Evolutionary conservation across 2,888 invertebrate genomes (phyloP), one percentile per base, ranked within the genome.

Genomic region (Lomographa bimaculata): DNA sequence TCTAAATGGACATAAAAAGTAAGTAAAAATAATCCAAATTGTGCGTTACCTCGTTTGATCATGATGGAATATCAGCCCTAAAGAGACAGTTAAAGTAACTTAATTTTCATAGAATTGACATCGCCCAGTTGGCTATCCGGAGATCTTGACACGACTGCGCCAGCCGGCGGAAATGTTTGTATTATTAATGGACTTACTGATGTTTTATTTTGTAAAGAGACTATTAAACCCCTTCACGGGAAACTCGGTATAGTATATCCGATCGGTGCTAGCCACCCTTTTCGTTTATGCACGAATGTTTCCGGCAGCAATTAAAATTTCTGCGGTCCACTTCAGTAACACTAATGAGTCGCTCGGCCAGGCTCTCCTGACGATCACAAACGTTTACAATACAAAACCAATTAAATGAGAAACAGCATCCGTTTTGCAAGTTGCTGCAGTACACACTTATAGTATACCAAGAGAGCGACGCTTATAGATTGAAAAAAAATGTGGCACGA

Each of bases 301-400:
- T 62, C 61, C 57, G 62, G 55, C 57, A 52, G 71, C 72, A 80
- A 81, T 81, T 81, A 80, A 79, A 76, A 68, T 67, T 64, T 70
- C 66, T 64, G 67, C 72, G 46, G 40, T 38, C 30, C 41, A 78
- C 75, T 79, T 71, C 64, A 75, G 68, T 23, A 57, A 57, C 66
- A 70, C 71, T 77, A 82, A 81, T 77, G 75, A 79, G 71, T 64
- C 56, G 56, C 59, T 54, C 49, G 56, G 33, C 25, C 50, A 50
- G 38, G 46, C 61, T 63, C 64, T 60, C 54, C 57, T 67, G 57
- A 54, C 61, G 49, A 51, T 50, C 43, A 51, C 49, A 56, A 57
- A 12, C 60, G 63, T 66, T 65, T 64, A 62, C 56, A 64, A 58
- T 67, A 71, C 64, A 70, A 73, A 77, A 68, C 69, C 71, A 74